phyloP scores from a whole-genome alignment of 2,113 vertebrate species.

The Neolamprologus fasciatus region DNA sequence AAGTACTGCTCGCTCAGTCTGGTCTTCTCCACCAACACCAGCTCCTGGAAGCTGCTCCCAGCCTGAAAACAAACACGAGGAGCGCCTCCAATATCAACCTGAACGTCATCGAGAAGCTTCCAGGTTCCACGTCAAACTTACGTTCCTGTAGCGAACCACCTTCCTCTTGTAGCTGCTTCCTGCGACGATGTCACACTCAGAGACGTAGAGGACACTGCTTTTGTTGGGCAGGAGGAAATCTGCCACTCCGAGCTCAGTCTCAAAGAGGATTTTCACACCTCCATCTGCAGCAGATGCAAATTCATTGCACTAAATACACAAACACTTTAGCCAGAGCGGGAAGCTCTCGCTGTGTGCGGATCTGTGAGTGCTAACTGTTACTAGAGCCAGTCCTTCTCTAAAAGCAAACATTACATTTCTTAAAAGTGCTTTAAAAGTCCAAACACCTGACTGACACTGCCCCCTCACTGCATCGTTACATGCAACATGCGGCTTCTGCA shows the following conservation, averaged over 20 bases:
- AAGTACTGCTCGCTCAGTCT: constrained; percentile 83
- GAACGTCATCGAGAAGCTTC: background rate
- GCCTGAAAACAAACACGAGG: constrained; percentile 50
- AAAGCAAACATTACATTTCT: background rate
- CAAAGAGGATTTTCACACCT: constrained; percentile 76
- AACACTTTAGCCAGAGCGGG: background rate
- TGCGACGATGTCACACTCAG: constrained; percentile 83
- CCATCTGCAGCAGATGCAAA: constrained; percentile 59
- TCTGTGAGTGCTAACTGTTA: background rate
- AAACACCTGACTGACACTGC: background rate
- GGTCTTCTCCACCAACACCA: constrained; percentile 85
- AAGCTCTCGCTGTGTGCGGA: accelerated
- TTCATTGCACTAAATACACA: background rate
- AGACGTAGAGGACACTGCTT: constrained; percentile 82
- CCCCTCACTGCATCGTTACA: accelerated
- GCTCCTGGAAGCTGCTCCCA: constrained; percentile 64
- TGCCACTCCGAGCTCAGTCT: constrained; percentile 75
- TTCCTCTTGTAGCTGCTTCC: constrained; percentile 82
- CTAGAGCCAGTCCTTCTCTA: background rate
- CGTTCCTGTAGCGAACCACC: constrained; percentile 85
- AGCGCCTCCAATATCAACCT: background rate
- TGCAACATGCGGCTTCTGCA: background rate
- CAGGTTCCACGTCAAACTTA: constrained; percentile 45
- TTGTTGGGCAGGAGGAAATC: constrained; percentile 86
- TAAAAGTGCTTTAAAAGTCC: background rate